phyloP scores from a whole-genome alignment of 2,888 invertebrate species.

The Bugulina stolonifera region DNA sequence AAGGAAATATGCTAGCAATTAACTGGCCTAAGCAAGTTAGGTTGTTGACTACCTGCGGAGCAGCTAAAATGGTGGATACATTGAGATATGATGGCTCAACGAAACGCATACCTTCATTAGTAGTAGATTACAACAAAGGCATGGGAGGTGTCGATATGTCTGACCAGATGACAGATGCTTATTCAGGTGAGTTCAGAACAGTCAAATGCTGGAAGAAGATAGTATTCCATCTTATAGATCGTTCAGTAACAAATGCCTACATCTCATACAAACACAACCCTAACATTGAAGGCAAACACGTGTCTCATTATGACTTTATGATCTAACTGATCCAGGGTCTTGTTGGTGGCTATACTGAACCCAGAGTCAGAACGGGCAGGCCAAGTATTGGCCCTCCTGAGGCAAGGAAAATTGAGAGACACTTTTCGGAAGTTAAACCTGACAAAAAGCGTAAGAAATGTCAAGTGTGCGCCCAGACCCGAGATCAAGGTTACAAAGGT shows the following conservation, averaged over 20 bases:
- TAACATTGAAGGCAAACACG: not conserved
- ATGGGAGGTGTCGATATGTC: not conserved
- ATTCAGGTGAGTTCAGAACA: too few species aligned
- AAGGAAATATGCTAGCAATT: not conserved
- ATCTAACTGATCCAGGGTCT: not conserved
- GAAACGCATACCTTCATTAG: not conserved
- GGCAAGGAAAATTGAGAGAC: not conserved
- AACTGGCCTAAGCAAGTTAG: not conserved
- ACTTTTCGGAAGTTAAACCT: not conserved
- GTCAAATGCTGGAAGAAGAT: not conserved
- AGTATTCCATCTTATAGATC: not conserved
- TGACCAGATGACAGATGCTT: not conserved
- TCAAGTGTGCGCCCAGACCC: not conserved
- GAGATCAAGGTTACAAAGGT: not conserved
- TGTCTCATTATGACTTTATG: not conserved
- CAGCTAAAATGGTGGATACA: not conserved
- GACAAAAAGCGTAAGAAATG: not conserved
- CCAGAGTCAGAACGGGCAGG: too few species aligned
- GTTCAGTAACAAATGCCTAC: not conserved
- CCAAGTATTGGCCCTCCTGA: not conserved
- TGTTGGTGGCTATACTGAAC: too few species aligned
- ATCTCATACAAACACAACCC: not conserved
- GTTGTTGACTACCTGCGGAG: not conserved
- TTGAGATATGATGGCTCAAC: not conserved
- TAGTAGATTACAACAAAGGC: not conserved